Base-by-base conservation (phyloP, 2,113 vertebrate species). In the Campylorhamphus procurvoides region DNA sequence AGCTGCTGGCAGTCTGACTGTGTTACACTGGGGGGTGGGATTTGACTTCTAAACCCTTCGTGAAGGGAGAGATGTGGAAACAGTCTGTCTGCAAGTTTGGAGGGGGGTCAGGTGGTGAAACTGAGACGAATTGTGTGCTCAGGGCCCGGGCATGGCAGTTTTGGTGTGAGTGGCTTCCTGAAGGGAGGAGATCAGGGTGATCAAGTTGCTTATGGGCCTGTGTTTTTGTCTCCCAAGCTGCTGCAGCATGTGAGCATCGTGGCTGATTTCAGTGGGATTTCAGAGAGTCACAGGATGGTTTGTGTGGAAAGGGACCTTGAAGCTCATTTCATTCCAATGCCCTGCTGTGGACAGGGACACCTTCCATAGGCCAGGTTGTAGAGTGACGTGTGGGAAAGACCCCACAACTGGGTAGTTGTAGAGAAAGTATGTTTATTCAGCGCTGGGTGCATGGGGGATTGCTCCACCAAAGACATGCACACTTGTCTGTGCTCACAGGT, bases 161-260 rank as follows among this genome's bases (percentile, higher is more conserved):
- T 47, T 71, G 83, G 42, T 52, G 28, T 39, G n/a, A 90, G 31
- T 31, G 44, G 14, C 39, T 78, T 82, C 42, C 56, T 63, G 29
- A 60, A 60, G 66, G n/a, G 59, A 14, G 14, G 29, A 35, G 25
- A 27, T 37, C 5, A 11, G 52, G 47, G 20, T 78, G 35, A 19
- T 66, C 31, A 50, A 39, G 12, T 82, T 63, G 47, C 47, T 78
- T 31, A 4, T 8, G 42, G 18, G 23, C 16, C 58, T 72, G 47
- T 47, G 37, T 8, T 16, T 84, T 76, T 92, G 39, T 44, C 62
- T 88, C 23, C 42, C 47, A 35, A 20, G 28, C 25, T 89, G 69
- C 46, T n/a, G 37, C 5, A 58, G 14, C 39, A 37, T 29, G 4
- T 14, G 39, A 66, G 15, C 3, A 0, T 63, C 0, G 0, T 75